Evolutionary conservation across 2,797 vertebrate species (phyloP), one percentile per base, ranked within the genome.

Genomic region (Hydrolagus colliei): DNA sequence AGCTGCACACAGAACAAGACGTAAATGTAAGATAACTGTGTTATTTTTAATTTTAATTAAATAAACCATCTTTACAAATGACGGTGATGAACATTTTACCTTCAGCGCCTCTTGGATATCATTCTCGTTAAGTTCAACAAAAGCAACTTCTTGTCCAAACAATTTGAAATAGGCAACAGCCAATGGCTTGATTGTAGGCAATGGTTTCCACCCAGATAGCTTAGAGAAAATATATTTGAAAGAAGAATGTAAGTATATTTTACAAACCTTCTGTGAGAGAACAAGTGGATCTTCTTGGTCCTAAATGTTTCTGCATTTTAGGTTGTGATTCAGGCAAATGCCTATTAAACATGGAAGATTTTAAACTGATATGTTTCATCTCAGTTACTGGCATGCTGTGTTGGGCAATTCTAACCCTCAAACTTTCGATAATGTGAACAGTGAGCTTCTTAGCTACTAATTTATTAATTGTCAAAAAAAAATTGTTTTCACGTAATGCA

Each of bases 71-170:
- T 16, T 62, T 20, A 68, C n/a, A 8, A 68, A 35, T 77, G 62
- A 73, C 65, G 86, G 82, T 77, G 61, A 92, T 68, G 5, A 4
- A 86, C 41, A 52, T 52, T 52, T 52, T 90, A 96, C 96, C 91
- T 92, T 87, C 78, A 94, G 84, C 87, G 88, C 86, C 68, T 91
- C 88, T 87, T 93, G 91, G 41, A 95, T 90, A 67, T 91, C 0
- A 0, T 87, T 80, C 92, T 93, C 95, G 90, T 95, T 92, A 68
- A 95, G 84, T 87, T 87, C 89, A 75, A 88, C 90, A 86, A 91
- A 96, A 86, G 93, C 90, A 59, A 96, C 0, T 89, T 95, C 95
- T 88, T 97, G 94, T 88, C 90, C 93, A 86, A 96, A 92, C 86
- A 95, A 87, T 90, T 95, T 97, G 87, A 95, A 0, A 86, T 94